These are phyloP conservation scores for Xanthia togata DNA, from an alignment of 2,888 invertebrate species.

Conservation along the genomic window DNA sequence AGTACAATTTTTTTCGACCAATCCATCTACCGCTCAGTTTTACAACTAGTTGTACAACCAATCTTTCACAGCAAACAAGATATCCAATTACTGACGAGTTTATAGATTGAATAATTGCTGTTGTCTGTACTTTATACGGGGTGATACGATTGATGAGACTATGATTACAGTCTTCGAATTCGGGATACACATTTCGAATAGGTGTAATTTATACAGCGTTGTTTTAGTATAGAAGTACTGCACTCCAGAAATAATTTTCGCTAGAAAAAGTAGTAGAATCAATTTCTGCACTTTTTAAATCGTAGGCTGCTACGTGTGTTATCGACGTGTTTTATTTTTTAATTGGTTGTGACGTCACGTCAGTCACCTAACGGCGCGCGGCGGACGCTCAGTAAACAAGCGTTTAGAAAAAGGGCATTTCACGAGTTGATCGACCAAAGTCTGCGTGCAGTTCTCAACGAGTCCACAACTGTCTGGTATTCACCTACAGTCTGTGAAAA, in stretches of 20 bases:
- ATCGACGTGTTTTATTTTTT: too few relatives aligned
- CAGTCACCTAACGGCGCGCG: too few relatives aligned
- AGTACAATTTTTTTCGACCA: conserved; percentile 11
- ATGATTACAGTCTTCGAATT: conserved; percentile 18
- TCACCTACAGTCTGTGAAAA: too few relatives aligned
- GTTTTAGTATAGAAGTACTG: too few relatives aligned
- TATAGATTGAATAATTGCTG: conserved; percentile 59
- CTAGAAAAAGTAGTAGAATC: not conserved
- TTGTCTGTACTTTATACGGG: conserved; percentile 26
- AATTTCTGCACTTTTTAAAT: not conserved
- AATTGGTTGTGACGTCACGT: too few relatives aligned
- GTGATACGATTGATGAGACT: conserved; percentile 20
- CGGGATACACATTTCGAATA: not conserved
- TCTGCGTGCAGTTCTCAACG: too few relatives aligned
- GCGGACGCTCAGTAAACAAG: too few relatives aligned
- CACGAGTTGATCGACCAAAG: too few relatives aligned
- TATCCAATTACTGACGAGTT: conserved; percentile 60
- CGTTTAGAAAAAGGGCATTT: too few relatives aligned
- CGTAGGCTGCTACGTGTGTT: not conserved
- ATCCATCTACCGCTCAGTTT: conserved; percentile 15
- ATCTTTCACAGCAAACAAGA: conserved; percentile 37
- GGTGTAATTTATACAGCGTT: not conserved
- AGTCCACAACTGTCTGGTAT: too few relatives aligned
- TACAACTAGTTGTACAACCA: conserved; percentile 26
- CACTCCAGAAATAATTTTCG: not conserved